phyloP scores from a whole-genome alignment of 2,888 invertebrate species.

The Brachyopa scutellaris region DNA sequence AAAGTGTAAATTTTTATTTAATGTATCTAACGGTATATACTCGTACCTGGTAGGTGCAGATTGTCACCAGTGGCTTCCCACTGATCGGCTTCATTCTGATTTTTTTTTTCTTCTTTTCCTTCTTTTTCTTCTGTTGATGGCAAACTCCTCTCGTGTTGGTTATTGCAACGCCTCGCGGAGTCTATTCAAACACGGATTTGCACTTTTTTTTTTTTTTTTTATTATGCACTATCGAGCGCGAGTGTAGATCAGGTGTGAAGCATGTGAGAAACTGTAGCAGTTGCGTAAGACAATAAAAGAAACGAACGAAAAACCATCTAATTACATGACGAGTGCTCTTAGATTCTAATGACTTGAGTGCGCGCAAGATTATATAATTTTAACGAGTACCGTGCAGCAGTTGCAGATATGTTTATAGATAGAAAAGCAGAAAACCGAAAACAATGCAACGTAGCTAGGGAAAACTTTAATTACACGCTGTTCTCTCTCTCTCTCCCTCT shows the following conservation, averaged over 20 bases:
- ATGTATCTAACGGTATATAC: background rate
- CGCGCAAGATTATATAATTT: conserved; percentile 57
- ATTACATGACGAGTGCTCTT: conserved; percentile 58
- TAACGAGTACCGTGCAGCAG: conserved; percentile 20
- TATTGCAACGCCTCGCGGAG: background rate
- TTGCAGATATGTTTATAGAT: too few relatives aligned
- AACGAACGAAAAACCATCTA: conserved; percentile 29
- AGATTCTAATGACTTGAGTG: conserved; percentile 57
- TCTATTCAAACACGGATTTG: background rate
- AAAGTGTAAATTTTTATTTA: conserved; percentile 11
- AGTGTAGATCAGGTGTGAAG: conserved; percentile 62
- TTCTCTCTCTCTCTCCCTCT: conserved; percentile 4
- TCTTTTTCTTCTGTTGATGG: conserved; percentile 11
- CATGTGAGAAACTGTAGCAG: conserved; percentile 46
- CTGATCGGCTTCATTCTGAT: conserved; percentile 76
- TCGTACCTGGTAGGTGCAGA: conserved; percentile 78
- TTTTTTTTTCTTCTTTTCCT: conserved; percentile 1
- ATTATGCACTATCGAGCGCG: too few relatives aligned
- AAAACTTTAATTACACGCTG: conserved; percentile 63
- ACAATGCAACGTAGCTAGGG: conserved; percentile 61
- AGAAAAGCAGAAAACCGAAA: conserved; percentile 30
- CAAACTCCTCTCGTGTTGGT: conserved; percentile 1
- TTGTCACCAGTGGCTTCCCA: conserved; percentile 78
- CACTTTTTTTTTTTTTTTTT: conserved; percentile 39
- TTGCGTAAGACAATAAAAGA: conserved; percentile 59